Evolutionary conservation across 2,113 vertebrate genomes (phyloP).

Genomic region (Opisthocomus hoazin): DNA sequence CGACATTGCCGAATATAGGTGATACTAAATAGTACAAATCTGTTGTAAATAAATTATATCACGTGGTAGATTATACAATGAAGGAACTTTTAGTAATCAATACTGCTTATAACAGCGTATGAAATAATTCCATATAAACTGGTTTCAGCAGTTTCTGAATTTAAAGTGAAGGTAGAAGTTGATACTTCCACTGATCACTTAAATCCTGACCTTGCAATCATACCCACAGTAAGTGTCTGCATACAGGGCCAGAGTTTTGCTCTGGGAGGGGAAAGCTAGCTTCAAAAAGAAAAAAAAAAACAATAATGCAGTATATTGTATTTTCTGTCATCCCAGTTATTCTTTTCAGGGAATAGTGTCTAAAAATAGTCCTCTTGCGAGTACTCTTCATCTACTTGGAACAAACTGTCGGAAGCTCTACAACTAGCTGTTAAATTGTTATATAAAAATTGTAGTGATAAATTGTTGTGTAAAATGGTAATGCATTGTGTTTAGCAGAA

Average conservation of each 20-base stretch:
- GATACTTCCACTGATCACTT: not conserved
- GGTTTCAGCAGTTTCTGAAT: not conserved
- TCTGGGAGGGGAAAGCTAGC: not conserved
- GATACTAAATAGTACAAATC: not conserved
- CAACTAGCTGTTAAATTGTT: not conserved
- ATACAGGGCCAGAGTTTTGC: not conserved
- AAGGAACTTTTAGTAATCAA: not conserved
- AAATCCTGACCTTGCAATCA: not conserved
- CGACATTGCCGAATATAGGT: not conserved
- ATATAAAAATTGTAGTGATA: not conserved
- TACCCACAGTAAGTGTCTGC: not conserved
- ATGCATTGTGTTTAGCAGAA: not conserved
- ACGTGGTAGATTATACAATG: not conserved
- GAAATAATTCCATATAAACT: not conserved
- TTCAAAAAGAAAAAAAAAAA: not conserved
- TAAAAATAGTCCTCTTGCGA: not conserved
- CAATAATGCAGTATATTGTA: fast-evolving
- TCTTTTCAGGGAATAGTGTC: not conserved
- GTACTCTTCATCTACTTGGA: not conserved
- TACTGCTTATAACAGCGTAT: not conserved
- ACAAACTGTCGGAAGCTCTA: not conserved
- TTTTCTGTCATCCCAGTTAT: not conserved
- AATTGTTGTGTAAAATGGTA: not conserved
- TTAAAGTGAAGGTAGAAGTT: not conserved
- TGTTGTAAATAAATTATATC: not conserved